phyloP scores from a whole-genome alignment of 2,113 vertebrate genomes.

The Mionectes macconnelli region DNA sequence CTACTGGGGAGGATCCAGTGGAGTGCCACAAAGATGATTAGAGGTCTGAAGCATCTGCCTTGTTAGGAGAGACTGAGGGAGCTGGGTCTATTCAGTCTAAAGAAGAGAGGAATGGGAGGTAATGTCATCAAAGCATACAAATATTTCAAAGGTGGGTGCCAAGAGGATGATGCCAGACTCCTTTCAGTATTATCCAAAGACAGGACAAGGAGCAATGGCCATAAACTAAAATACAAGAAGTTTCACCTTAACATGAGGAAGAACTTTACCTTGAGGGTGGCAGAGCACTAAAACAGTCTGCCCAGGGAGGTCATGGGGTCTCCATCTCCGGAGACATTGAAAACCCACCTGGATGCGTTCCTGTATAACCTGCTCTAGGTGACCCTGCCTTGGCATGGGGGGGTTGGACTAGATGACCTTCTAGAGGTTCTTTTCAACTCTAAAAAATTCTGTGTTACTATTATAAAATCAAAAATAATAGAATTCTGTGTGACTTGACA shows the following conservation, averaged over 20 bases:
- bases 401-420: background rate
- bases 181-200: rapidly evolving
- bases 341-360: background rate
- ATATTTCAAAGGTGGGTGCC: background rate
- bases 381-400: background rate
- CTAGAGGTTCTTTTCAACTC: background rate
- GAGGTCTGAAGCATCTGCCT: background rate
- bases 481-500: background rate
- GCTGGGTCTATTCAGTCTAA: background rate
- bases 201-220: background rate
- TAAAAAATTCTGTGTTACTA: background rate
- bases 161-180: background rate
- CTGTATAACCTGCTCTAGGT: background rate
- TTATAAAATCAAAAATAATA: background rate
- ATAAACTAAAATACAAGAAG: background rate
- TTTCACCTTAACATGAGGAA: background rate
- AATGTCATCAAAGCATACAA: background rate
- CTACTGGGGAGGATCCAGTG: background rate
- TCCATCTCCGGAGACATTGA: background rate
- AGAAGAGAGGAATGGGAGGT: background rate
- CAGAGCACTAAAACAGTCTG: background rate
- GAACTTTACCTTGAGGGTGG: background rate
- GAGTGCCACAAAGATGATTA: background rate
- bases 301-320: background rate
- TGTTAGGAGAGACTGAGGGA: background rate